Evolutionary conservation across 2,113 vertebrate species (phyloP).

Genomic region (Clupea harengus): DNA sequence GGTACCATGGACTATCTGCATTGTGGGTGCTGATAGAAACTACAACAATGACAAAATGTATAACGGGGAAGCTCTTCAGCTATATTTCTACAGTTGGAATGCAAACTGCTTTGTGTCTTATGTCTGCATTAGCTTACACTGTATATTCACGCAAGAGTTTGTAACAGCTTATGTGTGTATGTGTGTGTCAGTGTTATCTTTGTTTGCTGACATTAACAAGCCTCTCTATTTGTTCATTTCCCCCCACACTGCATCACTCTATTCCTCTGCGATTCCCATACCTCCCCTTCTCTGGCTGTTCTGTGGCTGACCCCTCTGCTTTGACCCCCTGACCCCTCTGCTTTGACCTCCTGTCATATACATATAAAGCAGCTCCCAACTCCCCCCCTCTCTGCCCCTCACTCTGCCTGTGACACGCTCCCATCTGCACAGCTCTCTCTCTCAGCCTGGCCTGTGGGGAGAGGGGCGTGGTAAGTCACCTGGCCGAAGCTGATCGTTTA

Average conservation of each 20-base stretch:
- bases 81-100: neutral
- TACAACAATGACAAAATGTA: neutral
- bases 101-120: neutral
- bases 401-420: neutral
- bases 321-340: neutral
- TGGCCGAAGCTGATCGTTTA: neutral
- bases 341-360: neutral
- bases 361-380: neutral
- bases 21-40: neutral
- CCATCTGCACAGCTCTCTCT: neutral
- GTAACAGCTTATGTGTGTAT: neutral
- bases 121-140: neutral
- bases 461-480: slow-evolving; percentile 37
- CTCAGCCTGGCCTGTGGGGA: slow-evolving; percentile 36
- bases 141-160: neutral
- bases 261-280: neutral
- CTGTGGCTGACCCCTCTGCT: neutral
- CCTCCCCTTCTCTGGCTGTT: neutral
- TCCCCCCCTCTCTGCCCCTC: no score
- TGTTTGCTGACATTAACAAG: neutral
- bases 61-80: neutral
- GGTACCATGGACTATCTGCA: slow-evolving; percentile 32
- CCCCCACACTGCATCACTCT: neutral
- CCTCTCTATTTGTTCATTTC: neutral
- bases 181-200: neutral